A percentile compares a stretch with the other conserved stretches of the same genome.
Evolutionary conservation across 2,113 vertebrate species (phyloP).

Genomic region (Bufo bufo): DNA sequence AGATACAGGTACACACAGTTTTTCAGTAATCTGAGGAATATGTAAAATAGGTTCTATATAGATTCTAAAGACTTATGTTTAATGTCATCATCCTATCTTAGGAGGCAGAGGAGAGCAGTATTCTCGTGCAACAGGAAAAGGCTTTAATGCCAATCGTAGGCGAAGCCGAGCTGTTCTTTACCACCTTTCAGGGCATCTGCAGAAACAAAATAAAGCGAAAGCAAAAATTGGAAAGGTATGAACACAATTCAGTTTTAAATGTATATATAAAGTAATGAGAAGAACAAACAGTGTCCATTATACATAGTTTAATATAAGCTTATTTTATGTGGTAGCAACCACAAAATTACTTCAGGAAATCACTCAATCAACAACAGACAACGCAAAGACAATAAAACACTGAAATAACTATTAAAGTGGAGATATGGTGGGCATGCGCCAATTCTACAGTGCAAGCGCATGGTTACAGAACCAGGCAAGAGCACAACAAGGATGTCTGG

Average conservation of each 20-base stretch:
- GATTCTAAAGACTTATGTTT: background rate
- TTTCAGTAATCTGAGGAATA: background rate
- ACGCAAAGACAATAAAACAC: background rate
- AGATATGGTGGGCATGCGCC: too few relatives aligned
- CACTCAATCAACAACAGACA: background rate
- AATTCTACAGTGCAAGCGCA: too few relatives aligned
- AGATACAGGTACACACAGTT: conserved; percentile 71
- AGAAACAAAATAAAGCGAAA: conserved; percentile 72
- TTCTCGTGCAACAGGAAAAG: conserved; percentile 64
- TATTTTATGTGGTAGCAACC: background rate
- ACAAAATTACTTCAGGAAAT: too few relatives aligned
- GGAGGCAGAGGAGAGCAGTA: conserved; percentile 66
- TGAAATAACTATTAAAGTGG: too few relatives aligned
- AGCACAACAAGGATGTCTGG: too few relatives aligned
- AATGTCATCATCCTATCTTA: background rate
- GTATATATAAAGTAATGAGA: background rate
- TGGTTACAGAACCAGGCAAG: too few relatives aligned
- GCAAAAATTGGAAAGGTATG: conserved; percentile 72
- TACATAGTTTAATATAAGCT: background rate
- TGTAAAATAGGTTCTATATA: background rate
- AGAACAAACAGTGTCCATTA: background rate
- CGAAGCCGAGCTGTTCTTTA: conserved; percentile 74
- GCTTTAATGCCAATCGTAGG: conserved; percentile 71
- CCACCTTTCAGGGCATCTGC: conserved; percentile 73
- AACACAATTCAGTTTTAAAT: background rate